These are phyloP conservation scores for Micrastur ruficollis DNA, from an alignment of 2,797 vertebrate species.

Conservation along the genomic window DNA sequence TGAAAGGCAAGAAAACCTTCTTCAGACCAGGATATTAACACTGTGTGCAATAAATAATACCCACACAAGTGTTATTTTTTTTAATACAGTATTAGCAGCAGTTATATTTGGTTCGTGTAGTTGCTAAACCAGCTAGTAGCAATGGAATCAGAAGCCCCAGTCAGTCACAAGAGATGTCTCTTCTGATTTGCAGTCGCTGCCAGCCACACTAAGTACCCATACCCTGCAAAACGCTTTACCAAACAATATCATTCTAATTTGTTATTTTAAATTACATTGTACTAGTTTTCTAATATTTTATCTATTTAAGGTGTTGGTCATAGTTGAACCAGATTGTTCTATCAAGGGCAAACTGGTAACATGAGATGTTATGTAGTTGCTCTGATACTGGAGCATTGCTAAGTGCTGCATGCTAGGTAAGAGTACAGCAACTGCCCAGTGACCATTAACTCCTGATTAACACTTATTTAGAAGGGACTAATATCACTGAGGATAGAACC, in stretches of 20 bases:
- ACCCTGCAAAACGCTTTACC: neutral
- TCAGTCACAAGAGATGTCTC: neutral
- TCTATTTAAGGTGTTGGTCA: neutral
- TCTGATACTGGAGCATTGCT: neutral
- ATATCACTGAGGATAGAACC: neutral
- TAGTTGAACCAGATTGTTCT: neutral
- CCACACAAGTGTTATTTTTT: neutral
- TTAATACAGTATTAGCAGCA: neutral
- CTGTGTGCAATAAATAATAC: neutral
- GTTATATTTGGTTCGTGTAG: neutral
- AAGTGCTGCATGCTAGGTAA: accelerated
- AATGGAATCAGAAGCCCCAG: neutral
- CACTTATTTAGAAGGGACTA: neutral
- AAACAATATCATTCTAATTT: neutral
- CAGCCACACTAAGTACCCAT: neutral
- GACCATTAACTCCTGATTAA: neutral
- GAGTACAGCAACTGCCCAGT: neutral
- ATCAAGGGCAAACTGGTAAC: neutral
- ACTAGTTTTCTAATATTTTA: neutral
- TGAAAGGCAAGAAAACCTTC: neutral
- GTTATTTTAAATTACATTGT: neutral
- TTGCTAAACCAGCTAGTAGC: neutral
- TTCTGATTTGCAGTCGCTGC: neutral
- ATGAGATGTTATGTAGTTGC: neutral
- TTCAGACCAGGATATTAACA: neutral